Evolutionary conservation across 2,113 vertebrate genomes (phyloP), one percentile per base, ranked within the genome.

Genomic region (Myotis brandtii): DNA sequence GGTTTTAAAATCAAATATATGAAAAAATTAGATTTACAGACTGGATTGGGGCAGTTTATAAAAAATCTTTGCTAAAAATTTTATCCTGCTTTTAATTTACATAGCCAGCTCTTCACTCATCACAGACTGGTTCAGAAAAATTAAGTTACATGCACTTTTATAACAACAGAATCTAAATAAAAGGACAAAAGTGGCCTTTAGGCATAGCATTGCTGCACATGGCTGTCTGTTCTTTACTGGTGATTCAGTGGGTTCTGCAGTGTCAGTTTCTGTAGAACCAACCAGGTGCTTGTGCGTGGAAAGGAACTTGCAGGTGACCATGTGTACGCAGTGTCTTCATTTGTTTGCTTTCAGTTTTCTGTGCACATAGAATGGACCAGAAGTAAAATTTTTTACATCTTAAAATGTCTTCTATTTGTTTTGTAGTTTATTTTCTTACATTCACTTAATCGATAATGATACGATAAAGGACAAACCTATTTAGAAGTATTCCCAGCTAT

Each of bases 251-350:
- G 21, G 18, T 30, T 40, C 30, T 27, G 23, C 9, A 20, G 11
- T 37, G 25, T 56, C 59, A 8, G 56, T 27, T 25, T 77, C 59
- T 1, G 12, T 8, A 7, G 20, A 10, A 4, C 9, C 9, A 30
- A 9, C 32, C 8, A 73, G 73, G 27, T 23, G 20, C 62, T 59
- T 6, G 20, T 34, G 14, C 2, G 0, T 43, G 46, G 54, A 23
- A 8, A 27, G 32, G 14, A 32, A 0, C 25, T 46, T 37, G 6
- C 9, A 50, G 6, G 27, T 27, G 25, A 9, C 67, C 3, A 0
- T 8, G 17, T 77, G 25, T 12, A 18, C 43, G 11, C 37, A 5
- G 21, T 54, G 25, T 25, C 73, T 73, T 79, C 34, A 21, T 52
- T 50, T 34, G 9, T 76, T 69, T 25, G 52, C 43, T 50, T 30